These are phyloP conservation scores for Teleogryllus oceanicus DNA, from an alignment of 2,888 invertebrate species.

Conservation along the genomic window DNA sequence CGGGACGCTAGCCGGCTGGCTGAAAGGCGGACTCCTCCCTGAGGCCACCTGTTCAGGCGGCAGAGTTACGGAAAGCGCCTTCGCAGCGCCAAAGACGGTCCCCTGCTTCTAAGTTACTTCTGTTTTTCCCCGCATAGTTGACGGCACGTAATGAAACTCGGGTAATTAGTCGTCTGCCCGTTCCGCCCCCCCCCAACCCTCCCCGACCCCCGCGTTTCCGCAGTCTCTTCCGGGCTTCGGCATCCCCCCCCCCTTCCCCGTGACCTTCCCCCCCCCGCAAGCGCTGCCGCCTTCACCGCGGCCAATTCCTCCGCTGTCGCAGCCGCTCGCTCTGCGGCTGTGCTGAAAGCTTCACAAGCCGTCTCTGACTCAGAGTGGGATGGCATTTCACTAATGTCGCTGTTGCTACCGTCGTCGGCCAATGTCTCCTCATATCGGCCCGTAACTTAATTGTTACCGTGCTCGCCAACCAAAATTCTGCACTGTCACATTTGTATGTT, in stretches of 20 bases:
- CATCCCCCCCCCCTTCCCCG: background rate
- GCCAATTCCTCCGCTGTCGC: too few species aligned
- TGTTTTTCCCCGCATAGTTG: background rate
- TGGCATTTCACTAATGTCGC: too few species aligned
- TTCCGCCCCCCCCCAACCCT: background rate
- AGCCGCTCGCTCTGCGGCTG: too few species aligned
- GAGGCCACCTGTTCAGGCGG: background rate
- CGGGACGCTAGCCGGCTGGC: background rate
- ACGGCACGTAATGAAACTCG: slow-evolving; percentile 11
- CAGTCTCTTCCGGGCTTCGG: background rate
- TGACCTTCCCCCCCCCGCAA: background rate
- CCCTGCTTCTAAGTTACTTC: background rate
- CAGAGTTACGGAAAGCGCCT: background rate
- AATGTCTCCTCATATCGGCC: too few species aligned
- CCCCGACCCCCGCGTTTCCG: too few species aligned
- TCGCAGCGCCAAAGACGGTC: background rate
- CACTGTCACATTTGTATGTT: too few species aligned
- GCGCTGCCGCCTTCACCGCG: too few species aligned
- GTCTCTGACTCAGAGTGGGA: too few species aligned
- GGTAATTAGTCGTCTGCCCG: background rate
- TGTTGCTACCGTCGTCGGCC: too few species aligned
- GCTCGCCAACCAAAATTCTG: too few species aligned
- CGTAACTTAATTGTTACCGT: too few species aligned
- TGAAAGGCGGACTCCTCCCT: background rate
- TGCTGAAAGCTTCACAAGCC: too few species aligned